These are phyloP conservation scores for Pollimyrus isidori DNA, from an alignment of 2,113 vertebrate species.

Conservation along the genomic window DNA sequence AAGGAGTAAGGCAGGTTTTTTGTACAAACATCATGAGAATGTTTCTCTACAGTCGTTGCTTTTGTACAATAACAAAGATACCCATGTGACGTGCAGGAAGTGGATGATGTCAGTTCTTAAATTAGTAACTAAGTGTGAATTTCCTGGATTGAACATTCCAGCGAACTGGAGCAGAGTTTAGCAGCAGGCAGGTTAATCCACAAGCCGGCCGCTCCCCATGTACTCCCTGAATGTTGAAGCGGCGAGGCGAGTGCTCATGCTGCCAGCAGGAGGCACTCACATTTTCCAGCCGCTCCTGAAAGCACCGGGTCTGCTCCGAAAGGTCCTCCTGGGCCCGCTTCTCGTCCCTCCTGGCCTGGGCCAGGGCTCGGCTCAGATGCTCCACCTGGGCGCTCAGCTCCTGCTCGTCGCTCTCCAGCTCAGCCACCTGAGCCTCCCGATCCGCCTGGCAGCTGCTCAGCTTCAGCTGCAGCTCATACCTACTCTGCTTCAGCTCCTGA, in stretches of 20 bases:
- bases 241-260: background rate
- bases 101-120: constrained; percentile 2
- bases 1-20: background rate
- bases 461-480: constrained; percentile 55
- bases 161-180: background rate
- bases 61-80: background rate
- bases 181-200: background rate
- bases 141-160: background rate
- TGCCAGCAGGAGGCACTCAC: constrained; percentile 43
- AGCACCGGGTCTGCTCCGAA: constrained; percentile 39
- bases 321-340: constrained; percentile 40
- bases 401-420: constrained; percentile 59
- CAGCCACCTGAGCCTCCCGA: constrained; percentile 62
- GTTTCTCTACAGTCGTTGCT: background rate
- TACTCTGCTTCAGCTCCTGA: constrained; percentile 63
- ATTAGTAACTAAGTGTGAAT: background rate
- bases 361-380: constrained; percentile 44
- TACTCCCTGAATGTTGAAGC: background rate
- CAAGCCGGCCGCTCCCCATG: background rate
- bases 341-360: constrained; percentile 48
- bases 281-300: constrained; percentile 54
- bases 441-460: constrained; percentile 52
- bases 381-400: constrained; percentile 53
- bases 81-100: background rate
- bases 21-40: background rate